Evolutionary conservation across 1,140 invertebrate species (phyloP).

Genomic region (Euborellia annulipes): DNA sequence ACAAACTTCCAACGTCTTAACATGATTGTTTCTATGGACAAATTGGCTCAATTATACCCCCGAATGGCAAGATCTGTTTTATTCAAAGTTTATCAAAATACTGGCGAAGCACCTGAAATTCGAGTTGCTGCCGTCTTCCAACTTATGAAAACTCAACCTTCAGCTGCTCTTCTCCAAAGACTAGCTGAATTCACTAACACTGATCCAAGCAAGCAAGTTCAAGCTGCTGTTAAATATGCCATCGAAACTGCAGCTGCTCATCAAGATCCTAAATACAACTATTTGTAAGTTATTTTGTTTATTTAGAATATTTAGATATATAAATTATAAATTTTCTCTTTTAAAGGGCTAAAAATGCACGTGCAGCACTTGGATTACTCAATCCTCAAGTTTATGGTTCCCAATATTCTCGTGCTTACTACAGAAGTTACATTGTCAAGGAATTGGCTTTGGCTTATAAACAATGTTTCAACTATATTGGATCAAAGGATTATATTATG

Average conservation of each 20-base stretch:
- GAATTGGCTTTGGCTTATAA: conserved; percentile 30
- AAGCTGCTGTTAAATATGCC: conserved; percentile 37
- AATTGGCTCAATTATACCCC: conserved; percentile 31
- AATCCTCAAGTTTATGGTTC: conserved; percentile 32
- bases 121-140: conserved; percentile 42
- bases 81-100: conserved; percentile 47
- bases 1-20: conserved; percentile 39
- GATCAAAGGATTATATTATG: conserved; percentile 34
- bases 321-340: conserved; percentile 16
- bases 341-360: conserved; percentile 34
- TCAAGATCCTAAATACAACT: conserved; percentile 8
- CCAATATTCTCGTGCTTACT: conserved; percentile 31
- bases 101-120: conserved; percentile 41
- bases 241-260: conserved; percentile 34
- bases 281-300: conserved; percentile 13
- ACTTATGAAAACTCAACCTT: conserved; percentile 37
- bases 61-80: conserved; percentile 33
- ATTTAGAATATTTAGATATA: conserved; percentile 9
- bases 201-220: conserved; percentile 42
- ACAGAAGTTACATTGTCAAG: conserved; percentile 26
- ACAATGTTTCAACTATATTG: conserved; percentile 28
- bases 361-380: conserved; percentile 33
- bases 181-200: conserved; percentile 48
- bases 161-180: conserved; percentile 40
- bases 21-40: conserved; percentile 38